Evolutionary conservation across 2,797 vertebrate species (phyloP).

Genomic region (Mus caroli): DNA sequence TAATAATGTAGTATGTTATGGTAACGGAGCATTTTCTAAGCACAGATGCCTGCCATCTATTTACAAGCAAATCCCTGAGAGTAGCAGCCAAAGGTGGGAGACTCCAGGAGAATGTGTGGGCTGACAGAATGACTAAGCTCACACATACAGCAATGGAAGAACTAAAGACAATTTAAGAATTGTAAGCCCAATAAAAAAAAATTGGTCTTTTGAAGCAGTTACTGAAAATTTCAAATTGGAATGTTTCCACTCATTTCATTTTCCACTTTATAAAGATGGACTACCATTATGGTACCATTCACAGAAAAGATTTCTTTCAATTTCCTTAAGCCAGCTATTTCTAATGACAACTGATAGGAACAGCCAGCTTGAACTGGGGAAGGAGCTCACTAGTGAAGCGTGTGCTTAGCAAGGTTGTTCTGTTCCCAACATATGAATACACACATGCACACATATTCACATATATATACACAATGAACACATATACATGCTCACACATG

Average conservation of each 20-base stretch:
- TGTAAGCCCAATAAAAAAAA: not conserved
- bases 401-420: not conserved
- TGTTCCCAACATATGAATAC: not conserved
- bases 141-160: not conserved
- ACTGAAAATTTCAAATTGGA: constrained; percentile 24
- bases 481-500: not conserved
- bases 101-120: not conserved
- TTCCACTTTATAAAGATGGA: constrained; percentile 39
- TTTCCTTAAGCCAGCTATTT: constrained; percentile 7
- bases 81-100: not conserved
- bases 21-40: not conserved
- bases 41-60: not conserved
- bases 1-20: not conserved
- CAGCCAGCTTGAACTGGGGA: not conserved
- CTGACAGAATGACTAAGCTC: constrained; percentile 7
- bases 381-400: not conserved
- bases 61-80: not conserved
- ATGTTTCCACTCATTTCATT: constrained; percentile 4
- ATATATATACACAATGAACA: not conserved
- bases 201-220: constrained; percentile 21
- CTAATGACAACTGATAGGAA: not conserved
- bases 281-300: not conserved
- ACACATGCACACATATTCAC: not conserved
- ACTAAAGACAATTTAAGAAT: not conserved
- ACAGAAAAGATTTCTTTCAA: constrained; percentile 24